Evolutionary conservation across 2,113 vertebrate genomes (phyloP).

Genomic region (Cinclus cinclus): DNA sequence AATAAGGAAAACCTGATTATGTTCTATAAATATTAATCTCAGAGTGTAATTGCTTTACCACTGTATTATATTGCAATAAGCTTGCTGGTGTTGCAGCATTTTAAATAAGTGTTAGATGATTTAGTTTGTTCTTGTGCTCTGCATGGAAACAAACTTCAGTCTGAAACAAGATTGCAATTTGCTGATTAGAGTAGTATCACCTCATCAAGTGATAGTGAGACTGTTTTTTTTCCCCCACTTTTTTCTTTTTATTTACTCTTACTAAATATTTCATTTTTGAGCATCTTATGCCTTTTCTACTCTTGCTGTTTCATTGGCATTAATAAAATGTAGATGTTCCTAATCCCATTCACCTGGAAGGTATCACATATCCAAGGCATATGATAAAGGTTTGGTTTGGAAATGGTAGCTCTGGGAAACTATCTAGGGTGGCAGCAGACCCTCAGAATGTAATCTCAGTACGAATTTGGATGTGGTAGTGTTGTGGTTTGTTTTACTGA

Average conservation of each 20-base stretch:
- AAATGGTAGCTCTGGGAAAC: neutral
- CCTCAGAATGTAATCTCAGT: neutral
- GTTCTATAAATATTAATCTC: constrained; percentile 54
- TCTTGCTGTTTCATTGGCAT: neutral
- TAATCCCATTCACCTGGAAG: neutral
- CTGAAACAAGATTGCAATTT: constrained; percentile 62
- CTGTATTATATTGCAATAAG: constrained; percentile 65
- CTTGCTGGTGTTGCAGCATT: constrained; percentile 63
- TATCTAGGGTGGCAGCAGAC: neutral
- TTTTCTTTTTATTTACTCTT: neutral
- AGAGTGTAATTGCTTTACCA: constrained; percentile 56
- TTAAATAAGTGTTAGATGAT: constrained; percentile 65
- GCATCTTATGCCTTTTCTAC: neutral
- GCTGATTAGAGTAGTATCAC: constrained; percentile 2
- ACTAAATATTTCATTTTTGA: constrained; percentile 11
- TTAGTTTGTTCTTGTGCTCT: constrained; percentile 61
- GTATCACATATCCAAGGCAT: neutral
- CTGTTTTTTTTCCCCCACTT: neutral
- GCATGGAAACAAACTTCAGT: constrained; percentile 51
- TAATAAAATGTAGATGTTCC: constrained; percentile 10
- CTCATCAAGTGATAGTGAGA: neutral
- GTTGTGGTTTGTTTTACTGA: neutral
- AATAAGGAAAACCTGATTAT: constrained; percentile 51
- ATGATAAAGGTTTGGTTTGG: neutral
- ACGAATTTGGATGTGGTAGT: neutral